Evolutionary conservation across 1,140 invertebrate species (phyloP).

Genomic region (Euschistus heros): DNA sequence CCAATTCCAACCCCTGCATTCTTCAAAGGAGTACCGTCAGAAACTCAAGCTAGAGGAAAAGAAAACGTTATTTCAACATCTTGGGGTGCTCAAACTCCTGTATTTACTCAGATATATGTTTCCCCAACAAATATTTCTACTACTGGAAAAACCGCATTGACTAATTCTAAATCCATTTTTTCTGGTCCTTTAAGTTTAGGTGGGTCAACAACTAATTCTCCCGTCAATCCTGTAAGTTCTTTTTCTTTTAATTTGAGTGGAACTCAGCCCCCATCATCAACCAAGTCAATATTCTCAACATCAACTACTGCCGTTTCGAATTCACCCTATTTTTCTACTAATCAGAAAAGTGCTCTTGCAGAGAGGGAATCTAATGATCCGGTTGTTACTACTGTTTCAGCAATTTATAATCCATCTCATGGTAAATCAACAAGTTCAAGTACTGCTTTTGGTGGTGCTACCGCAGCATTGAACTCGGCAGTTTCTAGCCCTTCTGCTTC

Average conservation of each 20-base stretch:
- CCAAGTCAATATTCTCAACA: background rate
- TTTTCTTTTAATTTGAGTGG: background rate
- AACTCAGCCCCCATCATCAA: background rate
- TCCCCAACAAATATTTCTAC: background rate
- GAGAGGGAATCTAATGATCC: too few species aligned
- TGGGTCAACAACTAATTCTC: background rate
- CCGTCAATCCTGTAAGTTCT: background rate
- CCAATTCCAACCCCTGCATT: background rate
- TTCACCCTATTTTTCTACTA: background rate
- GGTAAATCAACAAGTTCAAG: background rate
- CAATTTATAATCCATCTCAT: too few species aligned
- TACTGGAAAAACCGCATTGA: background rate
- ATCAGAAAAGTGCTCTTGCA: background rate
- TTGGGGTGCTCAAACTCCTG: slow-evolving; percentile 9
- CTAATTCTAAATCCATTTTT: background rate
- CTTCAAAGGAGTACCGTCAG: background rate
- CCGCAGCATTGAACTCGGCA: background rate
- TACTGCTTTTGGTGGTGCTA: background rate
- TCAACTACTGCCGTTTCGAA: background rate
- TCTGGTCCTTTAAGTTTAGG: background rate
- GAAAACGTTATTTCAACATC: slow-evolving; percentile 1
- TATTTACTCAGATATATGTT: background rate
- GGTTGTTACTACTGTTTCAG: too few species aligned
- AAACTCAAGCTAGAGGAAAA: background rate
- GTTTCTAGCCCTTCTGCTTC: background rate